phyloP scores from a whole-genome alignment of 2,113 vertebrate genomes.

The Protobothrops flavoviridis region DNA sequence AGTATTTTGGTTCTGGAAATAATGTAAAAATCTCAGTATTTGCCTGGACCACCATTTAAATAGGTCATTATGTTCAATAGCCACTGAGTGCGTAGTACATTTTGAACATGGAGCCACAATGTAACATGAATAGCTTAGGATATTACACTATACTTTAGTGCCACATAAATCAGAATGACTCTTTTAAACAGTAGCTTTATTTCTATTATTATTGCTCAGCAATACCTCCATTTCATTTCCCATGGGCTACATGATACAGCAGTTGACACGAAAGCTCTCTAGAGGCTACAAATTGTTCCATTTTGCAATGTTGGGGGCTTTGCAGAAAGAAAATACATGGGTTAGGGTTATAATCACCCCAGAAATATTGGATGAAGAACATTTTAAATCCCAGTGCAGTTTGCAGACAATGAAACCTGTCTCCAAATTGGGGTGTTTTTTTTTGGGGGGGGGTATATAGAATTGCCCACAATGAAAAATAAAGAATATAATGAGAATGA shows the following conservation, averaged over 20 bases:
- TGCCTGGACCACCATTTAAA: not conserved
- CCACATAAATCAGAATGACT: not conserved
- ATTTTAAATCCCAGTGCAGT: not conserved
- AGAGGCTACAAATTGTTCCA: not conserved
- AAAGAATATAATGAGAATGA: not conserved
- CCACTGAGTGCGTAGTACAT: not conserved
- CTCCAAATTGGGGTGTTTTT: not conserved
- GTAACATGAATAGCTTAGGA: not conserved
- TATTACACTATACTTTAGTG: not conserved
- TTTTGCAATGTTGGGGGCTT: not conserved
- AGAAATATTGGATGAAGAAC: not conserved
- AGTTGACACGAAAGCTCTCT: not conserved
- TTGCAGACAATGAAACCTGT: not conserved
- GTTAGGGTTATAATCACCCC: not conserved
- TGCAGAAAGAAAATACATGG: not conserved
- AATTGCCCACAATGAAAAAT: not conserved
- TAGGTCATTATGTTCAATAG: not conserved
- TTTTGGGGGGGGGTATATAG: not conserved
- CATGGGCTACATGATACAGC: not conserved
- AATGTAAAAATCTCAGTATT: not conserved
- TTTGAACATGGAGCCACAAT: not conserved
- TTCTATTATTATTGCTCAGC: not conserved
- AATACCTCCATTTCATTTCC: not conserved
- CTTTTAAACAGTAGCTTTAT: not conserved
- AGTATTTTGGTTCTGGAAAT: not conserved